phyloP scores from a whole-genome alignment of 53 echinoderm and acorn worm genomes.

The Pentamera pediparva region DNA sequence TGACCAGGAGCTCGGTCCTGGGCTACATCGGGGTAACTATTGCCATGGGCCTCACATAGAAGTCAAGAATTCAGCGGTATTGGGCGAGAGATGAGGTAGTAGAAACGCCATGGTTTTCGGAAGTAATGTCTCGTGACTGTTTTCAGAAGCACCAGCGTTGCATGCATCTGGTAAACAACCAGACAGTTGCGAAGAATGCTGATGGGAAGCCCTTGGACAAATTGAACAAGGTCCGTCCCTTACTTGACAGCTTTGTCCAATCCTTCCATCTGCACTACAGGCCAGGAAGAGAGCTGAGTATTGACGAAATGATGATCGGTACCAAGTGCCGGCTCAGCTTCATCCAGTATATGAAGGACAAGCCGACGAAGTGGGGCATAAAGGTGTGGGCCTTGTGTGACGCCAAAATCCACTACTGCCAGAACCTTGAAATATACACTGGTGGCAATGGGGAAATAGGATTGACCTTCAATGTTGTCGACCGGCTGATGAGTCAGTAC shows the following conservation, averaged over 20 bases:
- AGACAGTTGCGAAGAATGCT: background rate
- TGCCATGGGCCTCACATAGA: background rate
- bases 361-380: background rate
- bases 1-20: background rate
- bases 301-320: constrained; percentile 21
- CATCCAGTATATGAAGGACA: constrained; percentile 22
- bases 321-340: constrained; percentile 5
- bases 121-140: background rate
- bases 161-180: background rate
- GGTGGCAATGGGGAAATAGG: constrained; percentile 7
- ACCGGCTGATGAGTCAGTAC: constrained; percentile 7
- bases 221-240: constrained; percentile 19
- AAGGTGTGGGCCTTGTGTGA: constrained; percentile 19
- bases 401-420: constrained; percentile 7
- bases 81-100: background rate
- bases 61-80: background rate
- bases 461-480: background rate
- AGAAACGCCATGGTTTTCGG: background rate
- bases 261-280: constrained; percentile 16
- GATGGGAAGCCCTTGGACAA: background rate
- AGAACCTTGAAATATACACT: background rate
- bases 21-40: background rate
- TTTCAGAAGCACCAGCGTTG: background rate
- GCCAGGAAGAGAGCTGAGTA: constrained; percentile 10
- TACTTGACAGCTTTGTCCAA: background rate